Conservation (phyloP, 2,113 vertebrate species). For the Syngnathus typhle region DNA sequence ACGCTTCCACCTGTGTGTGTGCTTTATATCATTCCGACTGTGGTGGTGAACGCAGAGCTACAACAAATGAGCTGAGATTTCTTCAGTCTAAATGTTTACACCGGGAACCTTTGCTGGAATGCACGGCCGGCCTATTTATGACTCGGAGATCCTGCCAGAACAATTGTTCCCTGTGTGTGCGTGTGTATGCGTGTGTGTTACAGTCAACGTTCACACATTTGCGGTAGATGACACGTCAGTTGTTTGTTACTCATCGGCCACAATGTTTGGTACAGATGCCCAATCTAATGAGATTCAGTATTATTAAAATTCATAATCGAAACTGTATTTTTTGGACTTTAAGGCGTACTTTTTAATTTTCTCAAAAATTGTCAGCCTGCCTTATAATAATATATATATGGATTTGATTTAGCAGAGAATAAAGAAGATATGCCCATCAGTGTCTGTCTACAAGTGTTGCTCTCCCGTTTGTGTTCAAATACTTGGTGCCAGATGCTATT, state of each 20-base stretch:
- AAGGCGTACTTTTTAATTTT: too few species aligned
- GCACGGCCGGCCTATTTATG: slow-evolving; percentile 50
- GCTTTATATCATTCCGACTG: slow-evolving; percentile 31
- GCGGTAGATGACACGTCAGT: slow-evolving; percentile 47
- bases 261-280: neutral
- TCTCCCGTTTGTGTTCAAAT: neutral
- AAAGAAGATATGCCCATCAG: too few species aligned
- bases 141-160: slow-evolving; percentile 53
- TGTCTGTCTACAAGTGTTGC: too few species aligned
- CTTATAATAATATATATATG: too few species aligned
- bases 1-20: slow-evolving; percentile 29
- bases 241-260: slow-evolving; percentile 18
- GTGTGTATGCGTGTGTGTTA: slow-evolving; percentile 27
- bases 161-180: slow-evolving; percentile 24
- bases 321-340: too few species aligned
- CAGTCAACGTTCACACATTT: slow-evolving; percentile 31
- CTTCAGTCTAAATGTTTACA: slow-evolving; percentile 68
- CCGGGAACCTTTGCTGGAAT: slow-evolving; percentile 49
- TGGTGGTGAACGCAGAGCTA: slow-evolving; percentile 6
- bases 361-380: too few species aligned
- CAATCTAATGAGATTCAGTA: neutral
- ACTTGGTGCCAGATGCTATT: neutral
- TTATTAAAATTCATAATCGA: too few species aligned
- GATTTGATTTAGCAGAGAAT: too few species aligned
- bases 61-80: slow-evolving; percentile 40